Evolutionary conservation across 2,888 invertebrate species (phyloP), one percentile per base, ranked within the genome.

Genomic region (Erebia aethiops): DNA sequence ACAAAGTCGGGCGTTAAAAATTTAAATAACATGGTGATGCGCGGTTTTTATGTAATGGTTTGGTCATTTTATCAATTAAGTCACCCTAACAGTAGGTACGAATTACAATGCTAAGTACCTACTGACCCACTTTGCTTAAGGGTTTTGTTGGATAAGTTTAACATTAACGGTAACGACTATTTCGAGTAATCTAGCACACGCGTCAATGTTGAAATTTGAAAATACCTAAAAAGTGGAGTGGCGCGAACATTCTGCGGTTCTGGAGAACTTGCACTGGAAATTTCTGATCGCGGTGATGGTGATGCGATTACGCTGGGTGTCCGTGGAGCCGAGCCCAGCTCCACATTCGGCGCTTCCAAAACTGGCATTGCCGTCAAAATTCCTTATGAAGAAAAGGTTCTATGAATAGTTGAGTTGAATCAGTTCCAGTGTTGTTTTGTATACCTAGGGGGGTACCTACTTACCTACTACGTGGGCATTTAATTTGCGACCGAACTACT

Each of bases 181-280:
- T 26, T 3, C 26, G 2, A 1, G n/a, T n/a, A 46, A 13, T 46
- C 46, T 46, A 46, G 7, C 35, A 35, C 35, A 35, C 35, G 1
- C 46, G 46, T 11, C 13, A 13, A 46, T 11, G 46, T 11, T 46
- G 13, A 13, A n/a, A n/a, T n/a, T n/a, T n/a, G 46, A 10, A 56
- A 3, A 18, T 16, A 92, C 93, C 93, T 88, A 79, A 93, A 93
- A 66, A 93, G 79, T 1, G 92, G 91, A 35, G 93, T 87, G 51
- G 87, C 83, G 66, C 85, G 82, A 73, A 91, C 77, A 74, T 79
- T 81, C 21, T 83, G 87, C 7, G 90, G 91, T 77, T 92, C 92
- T 1, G 89, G 87, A 51, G 93, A 92, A 75, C 93, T 93, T 18
- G 90, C 82, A 75, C 87, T 91, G n/a, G 93, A 92, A 64, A 90